These are phyloP conservation scores for Microdon myrmicae DNA, from an alignment of 2,888 invertebrate genomes.

Conservation along the genomic window DNA sequence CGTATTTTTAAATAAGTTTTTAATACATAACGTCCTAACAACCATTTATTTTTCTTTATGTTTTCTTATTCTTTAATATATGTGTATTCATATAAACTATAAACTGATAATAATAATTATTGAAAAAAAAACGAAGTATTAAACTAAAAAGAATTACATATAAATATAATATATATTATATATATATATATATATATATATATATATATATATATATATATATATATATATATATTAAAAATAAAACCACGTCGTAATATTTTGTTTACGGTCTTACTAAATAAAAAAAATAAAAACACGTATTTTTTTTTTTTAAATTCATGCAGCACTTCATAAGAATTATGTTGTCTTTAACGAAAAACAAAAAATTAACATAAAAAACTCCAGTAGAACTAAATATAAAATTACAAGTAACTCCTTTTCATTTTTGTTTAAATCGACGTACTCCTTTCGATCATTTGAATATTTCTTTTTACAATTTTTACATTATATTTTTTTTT, in stretches of 20 bases:
- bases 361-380: constrained; percentile 8
- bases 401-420: constrained; percentile 34
- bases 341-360: constrained; percentile 1
- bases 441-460: constrained; percentile 33
- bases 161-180: constrained; percentile 27
- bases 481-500: constrained; percentile 48
- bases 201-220: constrained; percentile 22
- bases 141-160: constrained; percentile 9
- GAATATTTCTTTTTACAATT: constrained; percentile 52
- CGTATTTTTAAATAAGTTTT: constrained; percentile 41
- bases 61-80: constrained; percentile 19
- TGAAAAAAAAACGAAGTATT: constrained; percentile 23
- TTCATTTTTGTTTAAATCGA: constrained; percentile 19
- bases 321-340: neutral
- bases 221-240: constrained; percentile 11
- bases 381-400: constrained; percentile 32
- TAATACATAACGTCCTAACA: constrained; percentile 50
- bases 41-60: constrained; percentile 42
- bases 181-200: constrained; percentile 19
- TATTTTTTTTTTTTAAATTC: constrained; percentile 2
- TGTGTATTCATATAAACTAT: constrained; percentile 25
- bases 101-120: constrained; percentile 27
- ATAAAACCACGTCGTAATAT: constrained; percentile 15
- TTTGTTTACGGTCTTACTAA: constrained; percentile 16
- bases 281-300: constrained; percentile 12